Evolutionary conservation across 2,888 invertebrate species (phyloP).

Genomic region (Scaptomyza tumidula): DNA sequence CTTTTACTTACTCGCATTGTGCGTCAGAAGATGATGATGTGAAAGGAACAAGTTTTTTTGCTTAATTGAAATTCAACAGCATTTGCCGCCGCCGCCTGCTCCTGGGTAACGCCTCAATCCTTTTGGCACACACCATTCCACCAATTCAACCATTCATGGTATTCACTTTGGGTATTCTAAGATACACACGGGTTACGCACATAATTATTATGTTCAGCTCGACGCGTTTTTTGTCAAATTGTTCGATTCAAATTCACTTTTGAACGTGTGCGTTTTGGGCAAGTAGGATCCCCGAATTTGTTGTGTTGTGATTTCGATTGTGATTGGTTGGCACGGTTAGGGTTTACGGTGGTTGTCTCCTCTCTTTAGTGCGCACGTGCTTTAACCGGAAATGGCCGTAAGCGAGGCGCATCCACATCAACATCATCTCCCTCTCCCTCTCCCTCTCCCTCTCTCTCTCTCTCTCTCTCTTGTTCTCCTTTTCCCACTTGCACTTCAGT

Average conservation of each 20-base stretch:
- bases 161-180: constrained; percentile 50
- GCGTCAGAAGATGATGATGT: not conserved
- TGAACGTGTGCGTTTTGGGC: constrained; percentile 81
- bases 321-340: constrained; percentile 50
- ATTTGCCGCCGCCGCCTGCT: constrained; percentile 49
- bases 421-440: constrained; percentile 27
- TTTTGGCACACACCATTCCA: constrained; percentile 75
- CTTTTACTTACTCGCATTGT: constrained; percentile 49
- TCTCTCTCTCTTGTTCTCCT: constrained; percentile 29
- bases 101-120: constrained; percentile 71
- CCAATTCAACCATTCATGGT: constrained; percentile 11
- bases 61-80: constrained; percentile 75
- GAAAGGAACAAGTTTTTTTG: constrained; percentile 60
- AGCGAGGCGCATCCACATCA: constrained; percentile 75
- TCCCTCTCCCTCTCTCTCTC: constrained; percentile 2
- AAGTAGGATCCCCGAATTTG: constrained; percentile 49
- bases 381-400: constrained; percentile 83
- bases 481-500: constrained; percentile 35
- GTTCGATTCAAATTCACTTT: constrained; percentile 42
- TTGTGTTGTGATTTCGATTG: constrained; percentile 35
- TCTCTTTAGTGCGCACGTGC: constrained; percentile 80
- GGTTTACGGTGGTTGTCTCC: constrained; percentile 51
- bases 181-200: constrained; percentile 30
- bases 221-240: constrained; percentile 53
- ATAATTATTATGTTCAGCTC: constrained; percentile 74